These are phyloP conservation scores for Erannis defoliaria DNA, from an alignment of 2,888 invertebrate species.

Conservation along the genomic window DNA sequence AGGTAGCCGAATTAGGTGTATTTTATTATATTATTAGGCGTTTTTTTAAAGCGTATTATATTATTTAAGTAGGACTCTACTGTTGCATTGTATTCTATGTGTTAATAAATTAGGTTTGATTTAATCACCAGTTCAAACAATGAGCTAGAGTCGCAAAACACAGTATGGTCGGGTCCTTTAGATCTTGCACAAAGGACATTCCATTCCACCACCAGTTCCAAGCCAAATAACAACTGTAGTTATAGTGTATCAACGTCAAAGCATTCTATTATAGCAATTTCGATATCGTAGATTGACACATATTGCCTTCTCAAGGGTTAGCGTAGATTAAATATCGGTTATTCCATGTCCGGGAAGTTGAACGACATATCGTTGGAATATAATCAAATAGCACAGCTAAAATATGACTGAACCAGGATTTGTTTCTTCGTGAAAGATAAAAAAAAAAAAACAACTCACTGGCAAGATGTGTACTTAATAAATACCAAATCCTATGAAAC, in stretches of 20 bases:
- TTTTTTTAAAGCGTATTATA: too few relatives aligned
- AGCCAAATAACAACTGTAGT: not conserved
- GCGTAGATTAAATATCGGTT: conserved; percentile 8
- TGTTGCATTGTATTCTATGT: too few relatives aligned
- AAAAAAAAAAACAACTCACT: too few relatives aligned
- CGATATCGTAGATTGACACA: conserved; percentile 35
- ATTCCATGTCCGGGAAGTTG: not conserved
- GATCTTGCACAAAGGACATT: not conserved
- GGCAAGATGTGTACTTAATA: too few relatives aligned
- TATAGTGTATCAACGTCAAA: conserved; percentile 8
- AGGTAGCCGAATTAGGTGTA: too few relatives aligned
- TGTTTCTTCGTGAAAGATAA: too few relatives aligned
- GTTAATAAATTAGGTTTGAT: too few relatives aligned
- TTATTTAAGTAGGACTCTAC: too few relatives aligned
- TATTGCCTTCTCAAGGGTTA: conserved; percentile 37
- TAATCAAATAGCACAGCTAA: not conserved
- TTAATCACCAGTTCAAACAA: too few relatives aligned
- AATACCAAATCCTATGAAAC: too few relatives aligned
- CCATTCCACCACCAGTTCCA: not conserved
- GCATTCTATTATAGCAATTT: conserved; percentile 5
- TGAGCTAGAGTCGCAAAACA: too few relatives aligned
- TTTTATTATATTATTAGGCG: too few relatives aligned
- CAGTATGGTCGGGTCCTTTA: not conserved
- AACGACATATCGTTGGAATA: not conserved
- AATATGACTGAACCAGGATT: not conserved